Evolutionary conservation across 2,888 invertebrate species (phyloP).

Genomic region (Thalpophila matura): DNA sequence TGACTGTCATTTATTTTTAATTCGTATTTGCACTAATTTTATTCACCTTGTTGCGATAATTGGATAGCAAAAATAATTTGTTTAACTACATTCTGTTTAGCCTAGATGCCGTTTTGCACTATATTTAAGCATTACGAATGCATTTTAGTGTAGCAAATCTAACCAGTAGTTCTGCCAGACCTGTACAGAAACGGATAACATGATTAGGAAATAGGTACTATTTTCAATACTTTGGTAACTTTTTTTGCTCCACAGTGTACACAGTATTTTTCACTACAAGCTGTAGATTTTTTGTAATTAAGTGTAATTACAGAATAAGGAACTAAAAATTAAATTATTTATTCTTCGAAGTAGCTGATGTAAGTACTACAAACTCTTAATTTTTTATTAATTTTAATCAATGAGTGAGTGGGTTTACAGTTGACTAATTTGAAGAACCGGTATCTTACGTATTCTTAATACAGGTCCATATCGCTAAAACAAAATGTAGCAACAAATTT

Average conservation of each 20-base stretch:
- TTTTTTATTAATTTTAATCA: constrained; percentile 38
- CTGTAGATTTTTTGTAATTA: constrained; percentile 25
- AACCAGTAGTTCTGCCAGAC: constrained; percentile 6
- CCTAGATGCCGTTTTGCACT: constrained; percentile 30
- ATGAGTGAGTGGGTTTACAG: constrained; percentile 33
- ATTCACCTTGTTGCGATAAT: constrained; percentile 1
- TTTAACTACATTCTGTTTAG: not conserved
- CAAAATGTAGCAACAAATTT: constrained; percentile 14
- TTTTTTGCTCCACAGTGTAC: constrained; percentile 21
- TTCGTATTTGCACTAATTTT: not conserved
- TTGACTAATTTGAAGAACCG: constrained; percentile 37
- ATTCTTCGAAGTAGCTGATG: not conserved
- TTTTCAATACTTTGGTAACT: constrained; percentile 35
- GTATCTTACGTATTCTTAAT: constrained; percentile 39
- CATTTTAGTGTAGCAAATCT: constrained; percentile 47
- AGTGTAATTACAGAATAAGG: constrained; percentile 28
- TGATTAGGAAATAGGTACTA: no score
- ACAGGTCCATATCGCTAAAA: constrained; percentile 1
- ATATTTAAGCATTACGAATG: constrained; percentile 41
- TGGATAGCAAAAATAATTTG: not conserved
- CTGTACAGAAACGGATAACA: constrained; percentile 40
- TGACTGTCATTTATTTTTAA: no score
- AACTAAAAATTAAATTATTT: constrained; percentile 29
- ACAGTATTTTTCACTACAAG: constrained; percentile 30
- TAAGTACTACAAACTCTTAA: not conserved